Evolutionary conservation across 2,113 vertebrate species (phyloP), one percentile per base, ranked within the genome.

Genomic region (Anguilla rostrata): DNA sequence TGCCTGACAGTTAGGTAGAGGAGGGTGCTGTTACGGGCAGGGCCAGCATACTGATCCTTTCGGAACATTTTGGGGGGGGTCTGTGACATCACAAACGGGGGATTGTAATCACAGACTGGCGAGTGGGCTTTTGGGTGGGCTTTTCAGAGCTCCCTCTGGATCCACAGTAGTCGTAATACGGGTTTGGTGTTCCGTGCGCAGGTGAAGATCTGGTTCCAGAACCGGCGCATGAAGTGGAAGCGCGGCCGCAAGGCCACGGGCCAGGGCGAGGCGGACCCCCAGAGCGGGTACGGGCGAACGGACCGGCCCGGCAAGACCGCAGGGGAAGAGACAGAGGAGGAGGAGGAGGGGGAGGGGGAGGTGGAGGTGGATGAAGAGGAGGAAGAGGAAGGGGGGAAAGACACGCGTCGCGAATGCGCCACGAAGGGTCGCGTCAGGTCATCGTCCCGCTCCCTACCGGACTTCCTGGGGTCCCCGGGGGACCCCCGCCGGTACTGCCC

Each of bases 161-260:
- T 34, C 34, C 34, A 34, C 34, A 34, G 34, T 34, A 34, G 1
- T 34, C 34, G 63, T 18, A 66, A 15, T 39, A n/a, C 43, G 0
- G 18, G 26, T 0, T 34, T 46, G 40, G 6, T n/a, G 40, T 39
- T 46, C 18, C 57, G 22, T 39, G 34, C 71, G 6, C 89, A 97
- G 96, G 96, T 96, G 29, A 97, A 96, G 87, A 97, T 97, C 85
- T 97, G 96, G 96, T 97, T 97, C 91, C 96, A 97, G 92, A 97
- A 97, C 94, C 91, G 96, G 34, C 93, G 96, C 0, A 97, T 97
- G 96, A 97, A 97, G 89, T 96, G 96, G 96, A 97, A 97, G 87
- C 92, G 96, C 75, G 95, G 94, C 78, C 96, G 94, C 43, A 97
- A 96, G 92, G 90, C 92, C 75, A 96, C 95, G 88, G 96, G 96